phyloP scores from a whole-genome alignment of 2,888 invertebrate species.

The Podotricha telesiphe region DNA sequence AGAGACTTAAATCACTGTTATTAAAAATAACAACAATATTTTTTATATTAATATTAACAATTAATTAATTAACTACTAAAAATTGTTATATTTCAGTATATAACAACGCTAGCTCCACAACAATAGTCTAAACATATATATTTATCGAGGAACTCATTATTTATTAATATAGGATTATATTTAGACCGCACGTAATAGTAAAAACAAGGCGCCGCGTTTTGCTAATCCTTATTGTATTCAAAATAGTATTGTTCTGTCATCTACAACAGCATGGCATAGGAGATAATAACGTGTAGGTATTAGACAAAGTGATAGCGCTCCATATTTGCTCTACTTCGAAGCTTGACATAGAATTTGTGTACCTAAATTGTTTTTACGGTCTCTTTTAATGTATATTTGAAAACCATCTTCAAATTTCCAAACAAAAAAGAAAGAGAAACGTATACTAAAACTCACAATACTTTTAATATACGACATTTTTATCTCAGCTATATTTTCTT shows the following conservation, averaged over 20 bases:
- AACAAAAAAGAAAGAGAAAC: not conserved
- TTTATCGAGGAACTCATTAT: not conserved
- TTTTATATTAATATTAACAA: too few species aligned
- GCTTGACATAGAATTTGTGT: constrained; percentile 1
- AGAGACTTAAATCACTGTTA: too few species aligned
- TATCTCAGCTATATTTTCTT: not conserved
- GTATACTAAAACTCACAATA: too few species aligned
- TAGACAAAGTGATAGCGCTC: constrained; percentile 35
- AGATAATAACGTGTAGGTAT: constrained; percentile 35
- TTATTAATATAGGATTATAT: constrained; percentile 20
- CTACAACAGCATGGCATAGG: constrained; percentile 27
- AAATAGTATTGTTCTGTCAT: constrained; percentile 49
- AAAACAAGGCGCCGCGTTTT: constrained; percentile 39
- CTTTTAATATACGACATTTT: too few species aligned
- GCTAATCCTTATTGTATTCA: constrained; percentile 46
- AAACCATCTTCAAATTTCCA: too few species aligned
- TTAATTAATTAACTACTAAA: too few species aligned
- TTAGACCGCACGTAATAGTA: constrained; percentile 30
- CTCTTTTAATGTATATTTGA: too few species aligned
- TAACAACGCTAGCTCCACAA: too few species aligned
- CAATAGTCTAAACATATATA: not conserved
- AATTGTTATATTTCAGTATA: too few species aligned
- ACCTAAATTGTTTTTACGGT: not conserved
- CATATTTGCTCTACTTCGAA: constrained; percentile 30
- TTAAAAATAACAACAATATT: too few species aligned